Conservation (phyloP, 2,113 vertebrate genomes). For the Bos taurus region ARS-UCD2.0 NC_037337.1:56754501-56755000, state of each 20-base stretch:
- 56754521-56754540: slow-evolving; percentile 66
- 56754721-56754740: background rate
- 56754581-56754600: slow-evolving; percentile 10
- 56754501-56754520: slow-evolving; percentile 20
- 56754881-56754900: background rate
- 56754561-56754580: slow-evolving; percentile 37
- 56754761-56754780: background rate
- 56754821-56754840: background rate
- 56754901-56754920: background rate
- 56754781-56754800: background rate
- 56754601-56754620: slow-evolving; percentile 23
- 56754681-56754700: rapidly evolving
- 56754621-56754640: background rate
- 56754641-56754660: background rate
- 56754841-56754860: background rate
- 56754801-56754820: background rate
- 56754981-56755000: background rate
- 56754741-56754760: background rate
- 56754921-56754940: rapidly evolving
- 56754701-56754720: rapidly evolving
- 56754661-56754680: background rate
- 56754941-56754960: background rate
- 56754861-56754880: background rate
- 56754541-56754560: slow-evolving; percentile 52
- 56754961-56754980: background rate